Percentiles rank a stretch among this genome's conserved stretches.
Conservation (phyloP, 1,140 invertebrate genomes). For the Cherax destructor region DNA sequence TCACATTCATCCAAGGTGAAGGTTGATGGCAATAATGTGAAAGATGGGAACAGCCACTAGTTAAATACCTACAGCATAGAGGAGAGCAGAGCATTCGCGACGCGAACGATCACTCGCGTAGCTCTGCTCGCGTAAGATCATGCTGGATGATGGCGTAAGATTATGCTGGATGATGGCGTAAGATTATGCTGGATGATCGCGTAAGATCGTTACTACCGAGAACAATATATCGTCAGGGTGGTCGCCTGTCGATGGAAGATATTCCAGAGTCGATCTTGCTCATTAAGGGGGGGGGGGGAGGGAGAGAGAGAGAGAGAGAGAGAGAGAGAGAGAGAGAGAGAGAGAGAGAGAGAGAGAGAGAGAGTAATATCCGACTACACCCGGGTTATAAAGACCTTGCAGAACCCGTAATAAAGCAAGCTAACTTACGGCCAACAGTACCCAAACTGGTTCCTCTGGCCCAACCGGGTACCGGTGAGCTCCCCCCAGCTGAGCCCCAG, state of each 20-base stretch:
- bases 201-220: too few relatives aligned
- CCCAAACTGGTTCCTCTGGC: conserved; percentile 41
- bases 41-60: too few relatives aligned
- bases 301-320: background rate
- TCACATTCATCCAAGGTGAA: too few relatives aligned
- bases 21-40: too few relatives aligned
- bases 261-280: background rate
- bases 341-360: conserved; percentile 13
- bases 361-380: conserved; percentile 28
- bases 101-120: too few relatives aligned
- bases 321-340: background rate
- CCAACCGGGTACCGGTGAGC: background rate
- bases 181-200: too few relatives aligned
- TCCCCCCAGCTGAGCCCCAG: conserved; percentile 13
- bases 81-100: too few relatives aligned
- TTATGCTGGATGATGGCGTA: too few relatives aligned
- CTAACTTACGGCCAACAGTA: conserved; percentile 55
- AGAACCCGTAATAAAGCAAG: conserved; percentile 47
- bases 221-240: too few relatives aligned
- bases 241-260: background rate
- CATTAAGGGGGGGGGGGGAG: background rate
- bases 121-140: too few relatives aligned
- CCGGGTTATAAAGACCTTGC: conserved; percentile 7
- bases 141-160: too few relatives aligned
- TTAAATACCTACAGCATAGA: too few relatives aligned